phyloP scores from a whole-genome alignment of 2,113 vertebrate species.

The Dicentrarchus labrax region DNA sequence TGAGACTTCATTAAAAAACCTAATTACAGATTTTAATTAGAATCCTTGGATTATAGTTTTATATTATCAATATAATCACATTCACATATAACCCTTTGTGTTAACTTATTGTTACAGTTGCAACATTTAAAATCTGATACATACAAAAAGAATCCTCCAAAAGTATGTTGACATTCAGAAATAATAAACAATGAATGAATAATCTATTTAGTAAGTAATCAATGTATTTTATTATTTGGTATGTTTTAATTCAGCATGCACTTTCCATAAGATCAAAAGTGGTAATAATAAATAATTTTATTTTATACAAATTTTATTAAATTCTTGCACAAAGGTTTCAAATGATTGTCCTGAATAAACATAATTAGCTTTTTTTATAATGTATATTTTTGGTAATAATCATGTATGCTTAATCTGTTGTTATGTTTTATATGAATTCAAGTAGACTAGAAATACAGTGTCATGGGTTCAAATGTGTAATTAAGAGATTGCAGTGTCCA shows the following conservation, averaged over 20 bases:
- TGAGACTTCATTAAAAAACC: conserved; percentile 79
- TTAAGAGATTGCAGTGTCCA: neutral
- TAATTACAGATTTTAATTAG: conserved; percentile 85
- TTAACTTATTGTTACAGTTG: conserved; percentile 21
- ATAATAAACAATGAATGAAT: neutral
- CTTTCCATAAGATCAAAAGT: neutral
- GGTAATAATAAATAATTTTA: neutral
- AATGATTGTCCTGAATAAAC: neutral
- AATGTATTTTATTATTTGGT: neutral
- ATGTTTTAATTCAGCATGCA: neutral
- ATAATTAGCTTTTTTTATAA: neutral
- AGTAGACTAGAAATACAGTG: neutral
- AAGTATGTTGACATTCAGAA: neutral
- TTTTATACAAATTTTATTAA: neutral
- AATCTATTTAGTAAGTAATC: neutral
- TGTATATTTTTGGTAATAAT: neutral
- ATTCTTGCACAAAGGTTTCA: neutral
- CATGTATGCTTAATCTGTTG: too few relatives aligned
- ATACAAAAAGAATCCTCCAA: conserved; percentile 1
- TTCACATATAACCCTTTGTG: conserved; percentile 47
- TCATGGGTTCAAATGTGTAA: neutral
- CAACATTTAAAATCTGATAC: conserved; percentile 25
- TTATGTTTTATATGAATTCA: too few relatives aligned
- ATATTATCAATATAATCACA: conserved; percentile 75
- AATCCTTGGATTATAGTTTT: conserved; percentile 76